Evolutionary conservation across 2,113 vertebrate species (phyloP).

Genomic region (Paracanthobrama guichenoti): DNA sequence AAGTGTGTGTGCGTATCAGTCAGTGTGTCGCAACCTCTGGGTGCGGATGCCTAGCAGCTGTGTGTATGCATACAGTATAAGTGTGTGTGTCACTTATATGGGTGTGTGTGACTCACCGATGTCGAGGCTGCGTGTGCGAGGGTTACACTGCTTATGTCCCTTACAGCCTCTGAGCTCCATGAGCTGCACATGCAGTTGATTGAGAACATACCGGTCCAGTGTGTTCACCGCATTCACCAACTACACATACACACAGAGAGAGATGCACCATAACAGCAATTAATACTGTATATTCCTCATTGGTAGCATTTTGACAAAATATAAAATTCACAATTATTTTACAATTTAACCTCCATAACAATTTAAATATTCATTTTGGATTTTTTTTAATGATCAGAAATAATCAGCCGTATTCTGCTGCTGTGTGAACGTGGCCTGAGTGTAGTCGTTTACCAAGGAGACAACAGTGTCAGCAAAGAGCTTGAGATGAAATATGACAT

Average conservation of each 20-base stretch:
- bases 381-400: no score
- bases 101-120: conserved; percentile 74
- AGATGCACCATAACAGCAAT: background rate
- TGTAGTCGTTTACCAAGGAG: background rate
- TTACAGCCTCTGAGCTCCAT: conserved; percentile 93
- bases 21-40: background rate
- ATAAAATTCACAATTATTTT: background rate
- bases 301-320: background rate
- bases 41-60: background rate
- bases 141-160: conserved; percentile 90
- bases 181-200: conserved; percentile 89
- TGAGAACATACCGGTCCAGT: conserved; percentile 84
- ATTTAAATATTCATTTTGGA: background rate
- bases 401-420: no score
- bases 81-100: conserved; percentile 12
- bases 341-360: background rate
- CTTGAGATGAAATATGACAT: background rate
- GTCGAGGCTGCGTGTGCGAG: conserved; percentile 81
- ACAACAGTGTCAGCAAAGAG: background rate
- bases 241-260: conserved; percentile 64
- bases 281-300: background rate
- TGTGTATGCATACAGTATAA: background rate
- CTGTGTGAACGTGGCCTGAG: no score
- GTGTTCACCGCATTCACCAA: conserved; percentile 90
- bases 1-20: conserved; percentile 7